Percentiles rank a stretch among this genome's conserved stretches.
Evolutionary conservation across 2,888 invertebrate genomes (phyloP).

Genomic region (Stramonita haemastoma): DNA sequence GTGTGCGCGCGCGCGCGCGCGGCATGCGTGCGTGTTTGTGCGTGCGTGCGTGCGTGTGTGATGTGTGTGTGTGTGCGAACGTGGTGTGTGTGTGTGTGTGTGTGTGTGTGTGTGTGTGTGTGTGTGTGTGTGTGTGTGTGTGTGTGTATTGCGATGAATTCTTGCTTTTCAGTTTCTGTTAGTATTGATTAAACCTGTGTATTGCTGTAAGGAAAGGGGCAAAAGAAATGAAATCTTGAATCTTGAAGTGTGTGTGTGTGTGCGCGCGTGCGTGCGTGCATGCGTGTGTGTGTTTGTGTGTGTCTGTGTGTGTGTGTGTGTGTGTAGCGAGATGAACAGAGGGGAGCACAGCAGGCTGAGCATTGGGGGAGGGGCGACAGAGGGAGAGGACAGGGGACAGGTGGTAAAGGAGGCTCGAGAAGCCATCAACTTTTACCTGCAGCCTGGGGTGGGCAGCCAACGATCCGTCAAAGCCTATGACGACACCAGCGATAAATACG

Average conservation of each 20-base stretch:
- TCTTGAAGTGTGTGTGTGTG: not conserved
- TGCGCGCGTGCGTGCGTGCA: not conserved
- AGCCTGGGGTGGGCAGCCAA: not conserved
- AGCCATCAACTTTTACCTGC: slow-evolving; percentile 7
- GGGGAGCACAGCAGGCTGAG: not conserved
- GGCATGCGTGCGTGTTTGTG: no score
- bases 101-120: not conserved
- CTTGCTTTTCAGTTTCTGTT: not conserved
- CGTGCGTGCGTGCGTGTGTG: not conserved
- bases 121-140: not conserved
- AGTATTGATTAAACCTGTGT: not conserved
- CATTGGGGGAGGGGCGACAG: no score
- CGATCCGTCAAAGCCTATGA: not conserved
- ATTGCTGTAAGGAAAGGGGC: not conserved
- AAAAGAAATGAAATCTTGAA: no score
- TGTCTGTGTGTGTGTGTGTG: not conserved
- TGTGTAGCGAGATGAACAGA: not conserved
- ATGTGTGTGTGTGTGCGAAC: no score
- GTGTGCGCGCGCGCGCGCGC: no score
- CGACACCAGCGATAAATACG: slow-evolving; percentile 17
- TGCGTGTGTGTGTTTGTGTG: not conserved
- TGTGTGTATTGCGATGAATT: no score
- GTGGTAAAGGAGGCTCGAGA: slow-evolving; percentile 4
- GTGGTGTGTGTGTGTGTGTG: slow-evolving; percentile 1
- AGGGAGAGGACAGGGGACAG: not conserved